A percentile compares a stretch with the other conserved stretches of the same genome.
These are phyloP conservation scores for Rhodeus uyekii DNA, from an alignment of 2,797 vertebrate species.

Conservation along the genomic window DNA sequence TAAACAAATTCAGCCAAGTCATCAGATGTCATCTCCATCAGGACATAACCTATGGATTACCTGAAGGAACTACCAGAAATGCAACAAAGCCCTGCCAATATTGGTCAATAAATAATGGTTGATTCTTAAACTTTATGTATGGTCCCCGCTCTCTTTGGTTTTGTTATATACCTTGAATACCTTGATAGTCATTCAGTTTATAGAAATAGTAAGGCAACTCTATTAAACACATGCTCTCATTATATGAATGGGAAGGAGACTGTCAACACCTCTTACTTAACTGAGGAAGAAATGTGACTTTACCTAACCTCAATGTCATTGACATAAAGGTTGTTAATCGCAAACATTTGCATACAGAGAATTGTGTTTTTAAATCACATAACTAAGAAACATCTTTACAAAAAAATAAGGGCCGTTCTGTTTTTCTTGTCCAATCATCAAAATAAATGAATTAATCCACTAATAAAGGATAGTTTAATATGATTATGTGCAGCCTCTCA, in stretches of 20 bases:
- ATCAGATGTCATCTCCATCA: not conserved
- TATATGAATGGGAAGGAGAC: not conserved
- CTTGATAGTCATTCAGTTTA: slow-evolving; percentile 3
- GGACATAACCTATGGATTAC: slow-evolving; percentile 12
- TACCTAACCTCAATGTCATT: not conserved
- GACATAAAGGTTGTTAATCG: not conserved
- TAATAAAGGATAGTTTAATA: not conserved
- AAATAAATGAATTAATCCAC: not conserved
- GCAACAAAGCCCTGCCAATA: not conserved
- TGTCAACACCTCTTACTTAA: slow-evolving; percentile 47
- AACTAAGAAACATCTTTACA: not conserved
- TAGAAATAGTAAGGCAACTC: not conserved
- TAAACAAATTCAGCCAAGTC: not conserved
- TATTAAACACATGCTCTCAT: not conserved
- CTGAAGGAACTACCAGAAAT: not conserved
- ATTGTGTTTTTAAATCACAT: not conserved
- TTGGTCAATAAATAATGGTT: not conserved
- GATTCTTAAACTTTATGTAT: too few species aligned
- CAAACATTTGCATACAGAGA: not conserved
- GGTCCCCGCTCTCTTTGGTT: too few species aligned
- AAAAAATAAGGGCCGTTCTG: not conserved
- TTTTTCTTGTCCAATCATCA: not conserved
- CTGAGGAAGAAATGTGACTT: slow-evolving; percentile 19
- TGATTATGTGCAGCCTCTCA: not conserved
- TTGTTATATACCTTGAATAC: too few species aligned